Evolutionary conservation across 2,797 vertebrate genomes (phyloP).

Genomic region (Melanotaenia boesemani): DNA sequence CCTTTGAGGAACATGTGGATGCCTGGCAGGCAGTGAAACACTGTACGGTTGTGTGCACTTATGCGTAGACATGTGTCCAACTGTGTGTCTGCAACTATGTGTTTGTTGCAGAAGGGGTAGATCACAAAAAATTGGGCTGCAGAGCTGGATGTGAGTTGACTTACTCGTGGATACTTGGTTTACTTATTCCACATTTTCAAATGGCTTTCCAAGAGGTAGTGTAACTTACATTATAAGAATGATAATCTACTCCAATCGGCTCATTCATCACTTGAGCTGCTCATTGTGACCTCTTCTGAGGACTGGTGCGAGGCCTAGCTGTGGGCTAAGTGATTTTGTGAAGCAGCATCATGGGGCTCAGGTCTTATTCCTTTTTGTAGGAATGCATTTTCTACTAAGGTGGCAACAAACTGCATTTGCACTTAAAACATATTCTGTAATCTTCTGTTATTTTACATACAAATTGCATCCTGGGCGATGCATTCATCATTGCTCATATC

Average conservation of each 20-base stretch:
- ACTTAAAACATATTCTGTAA: conserved; percentile 89
- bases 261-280: conserved; percentile 76
- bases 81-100: conserved; percentile 37
- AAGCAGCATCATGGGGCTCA: conserved; percentile 74
- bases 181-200: conserved; percentile 64
- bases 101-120: conserved; percentile 34
- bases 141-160: conserved; percentile 42
- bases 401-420: conserved; percentile 86
- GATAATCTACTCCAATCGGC: conserved; percentile 67
- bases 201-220: conserved; percentile 57
- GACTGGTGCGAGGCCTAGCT: conserved; percentile 71
- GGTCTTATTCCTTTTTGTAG: conserved; percentile 75
- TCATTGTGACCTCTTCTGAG: conserved; percentile 74
- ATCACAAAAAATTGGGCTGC: conserved; percentile 52
- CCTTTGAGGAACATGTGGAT: conserved; percentile 77
- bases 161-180: conserved; percentile 57
- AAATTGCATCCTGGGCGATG: conserved; percentile 87
- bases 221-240: conserved; percentile 68
- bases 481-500: conserved; percentile 88
- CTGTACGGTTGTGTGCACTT: conserved; percentile 58
- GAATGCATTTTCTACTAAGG: conserved; percentile 79
- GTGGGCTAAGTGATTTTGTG: conserved; percentile 83
- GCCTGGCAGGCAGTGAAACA: conserved; percentile 71
- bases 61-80: conserved; percentile 48
- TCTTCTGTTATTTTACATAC: conserved; percentile 91